Percentiles rank a stretch among this genome's conserved stretches.
Evolutionary conservation across 2,888 invertebrate genomes (phyloP).

Genomic region (Thecocarcelia acutangulata): DNA sequence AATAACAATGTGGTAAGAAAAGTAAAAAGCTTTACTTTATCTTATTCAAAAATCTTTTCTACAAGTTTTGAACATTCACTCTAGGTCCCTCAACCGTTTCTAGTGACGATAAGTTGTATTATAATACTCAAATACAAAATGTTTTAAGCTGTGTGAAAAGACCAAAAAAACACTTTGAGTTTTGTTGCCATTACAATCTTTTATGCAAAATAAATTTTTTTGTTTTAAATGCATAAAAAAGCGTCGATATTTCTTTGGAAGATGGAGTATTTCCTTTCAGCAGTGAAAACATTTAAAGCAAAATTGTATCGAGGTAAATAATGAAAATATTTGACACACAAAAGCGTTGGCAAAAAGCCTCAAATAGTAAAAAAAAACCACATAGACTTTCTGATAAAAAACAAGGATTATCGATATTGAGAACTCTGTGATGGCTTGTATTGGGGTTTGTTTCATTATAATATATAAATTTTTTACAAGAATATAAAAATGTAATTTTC

Average conservation of each 20-base stretch:
- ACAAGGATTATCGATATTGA: conserved; percentile 44
- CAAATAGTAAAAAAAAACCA: conserved; percentile 20
- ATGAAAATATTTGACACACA: conserved; percentile 29
- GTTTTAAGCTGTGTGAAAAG: conserved; percentile 31
- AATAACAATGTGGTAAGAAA: no score
- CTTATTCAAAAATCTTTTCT: no score
- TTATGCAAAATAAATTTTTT: conserved; percentile 48
- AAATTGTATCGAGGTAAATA: conserved; percentile 47
- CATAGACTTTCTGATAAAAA: background rate
- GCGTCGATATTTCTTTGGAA: conserved; percentile 10
- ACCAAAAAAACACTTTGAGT: background rate
- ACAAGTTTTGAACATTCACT: no score
- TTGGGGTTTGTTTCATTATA: background rate
- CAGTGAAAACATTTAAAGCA: conserved; percentile 27
- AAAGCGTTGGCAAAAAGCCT: conserved; percentile 39
- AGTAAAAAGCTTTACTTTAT: no score
- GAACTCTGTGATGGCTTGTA: conserved; percentile 11
- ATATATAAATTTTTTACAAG: no score
- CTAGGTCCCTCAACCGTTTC: no score
- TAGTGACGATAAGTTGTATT: no score
- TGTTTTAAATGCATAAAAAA: conserved; percentile 47
- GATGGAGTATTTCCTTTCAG: conserved; percentile 24
- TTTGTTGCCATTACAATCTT: conserved; percentile 12
- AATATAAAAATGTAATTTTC: conserved; percentile 23
- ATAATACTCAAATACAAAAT: conserved; percentile 21